Conservation (phyloP, 2,113 vertebrate genomes). For the Amblyopsis rosae region DNA sequence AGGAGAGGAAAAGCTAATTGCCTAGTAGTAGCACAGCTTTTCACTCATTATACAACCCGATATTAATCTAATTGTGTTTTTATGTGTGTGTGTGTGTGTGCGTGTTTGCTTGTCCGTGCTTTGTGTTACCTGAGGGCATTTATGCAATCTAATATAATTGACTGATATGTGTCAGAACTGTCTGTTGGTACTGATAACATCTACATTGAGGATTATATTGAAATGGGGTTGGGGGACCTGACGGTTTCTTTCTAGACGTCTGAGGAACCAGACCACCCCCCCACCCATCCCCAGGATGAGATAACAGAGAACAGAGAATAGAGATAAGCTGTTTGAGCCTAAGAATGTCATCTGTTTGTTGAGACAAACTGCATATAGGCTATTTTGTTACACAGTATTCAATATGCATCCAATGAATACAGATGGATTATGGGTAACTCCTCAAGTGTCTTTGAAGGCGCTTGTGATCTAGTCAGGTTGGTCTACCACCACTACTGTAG, state of each 20-base stretch:
- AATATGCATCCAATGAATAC: too few species aligned
- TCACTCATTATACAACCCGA: neutral
- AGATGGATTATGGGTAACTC: too few species aligned
- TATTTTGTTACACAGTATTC: too few species aligned
- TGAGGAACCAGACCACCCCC: slow-evolving; percentile 43
- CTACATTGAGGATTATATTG: slow-evolving; percentile 1
- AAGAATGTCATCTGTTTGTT: too few species aligned
- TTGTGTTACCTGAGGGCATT: neutral
- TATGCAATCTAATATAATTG: neutral
- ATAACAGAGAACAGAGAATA: slow-evolving; percentile 30
- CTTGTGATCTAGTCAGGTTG: neutral
- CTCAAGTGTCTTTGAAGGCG: too few species aligned
- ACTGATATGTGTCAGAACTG: neutral
- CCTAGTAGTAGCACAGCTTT: neutral
- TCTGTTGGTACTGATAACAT: slow-evolving; percentile 6
- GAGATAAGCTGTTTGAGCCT: too few species aligned
- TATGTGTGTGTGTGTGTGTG: neutral
- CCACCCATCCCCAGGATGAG: slow-evolving; percentile 38
- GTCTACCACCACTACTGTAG: neutral
- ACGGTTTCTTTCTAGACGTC: slow-evolving; percentile 46
- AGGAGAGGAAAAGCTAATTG: neutral
- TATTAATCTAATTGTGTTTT: neutral
- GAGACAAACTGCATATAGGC: too few species aligned
- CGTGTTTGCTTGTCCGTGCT: neutral
- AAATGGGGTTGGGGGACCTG: slow-evolving; percentile 11